Evolutionary conservation across 2,113 vertebrate genomes (phyloP).

Genomic region (Merops nubicus): DNA sequence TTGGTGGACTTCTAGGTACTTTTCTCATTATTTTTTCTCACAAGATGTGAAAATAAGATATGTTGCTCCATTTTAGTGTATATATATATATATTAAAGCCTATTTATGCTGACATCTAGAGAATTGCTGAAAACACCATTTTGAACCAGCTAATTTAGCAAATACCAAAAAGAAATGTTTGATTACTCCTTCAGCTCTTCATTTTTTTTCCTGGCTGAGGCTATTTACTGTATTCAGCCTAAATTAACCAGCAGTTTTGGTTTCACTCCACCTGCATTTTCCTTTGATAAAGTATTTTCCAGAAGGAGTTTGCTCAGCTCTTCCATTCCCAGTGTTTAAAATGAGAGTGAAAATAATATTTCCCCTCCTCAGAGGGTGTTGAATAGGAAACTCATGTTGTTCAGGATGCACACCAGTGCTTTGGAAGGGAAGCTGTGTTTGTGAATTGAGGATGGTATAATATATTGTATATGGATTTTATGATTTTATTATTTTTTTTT

Average conservation of each 20-base stretch:
- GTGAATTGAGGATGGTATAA: neutral
- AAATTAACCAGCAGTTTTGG: neutral
- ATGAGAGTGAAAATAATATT: constrained; percentile 2
- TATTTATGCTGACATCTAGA: neutral
- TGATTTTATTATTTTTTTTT: too few relatives aligned
- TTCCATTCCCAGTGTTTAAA: neutral
- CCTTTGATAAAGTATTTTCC: constrained; percentile 16
- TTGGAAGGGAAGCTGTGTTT: neutral
- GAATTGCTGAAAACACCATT: neutral
- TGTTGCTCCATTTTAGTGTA: neutral
- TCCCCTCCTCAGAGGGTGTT: neutral
- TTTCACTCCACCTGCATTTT: constrained; percentile 6
- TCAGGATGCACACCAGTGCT: neutral
- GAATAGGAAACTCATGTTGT: neutral
- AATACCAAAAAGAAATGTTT: neutral
- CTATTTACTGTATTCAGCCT: neutral
- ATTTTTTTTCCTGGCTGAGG: constrained; percentile 40
- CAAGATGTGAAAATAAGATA: neutral
- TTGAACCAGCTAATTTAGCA: constrained; percentile 22
- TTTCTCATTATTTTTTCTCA: neutral
- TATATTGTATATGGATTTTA: neutral
- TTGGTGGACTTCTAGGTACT: rapidly evolving
- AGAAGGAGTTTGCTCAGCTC: constrained; percentile 31
- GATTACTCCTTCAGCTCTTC: constrained; percentile 43
- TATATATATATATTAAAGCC: neutral